Base-by-base conservation (phyloP, 2,888 invertebrate genomes). In the Hirtodrosophila duncani region DNA sequence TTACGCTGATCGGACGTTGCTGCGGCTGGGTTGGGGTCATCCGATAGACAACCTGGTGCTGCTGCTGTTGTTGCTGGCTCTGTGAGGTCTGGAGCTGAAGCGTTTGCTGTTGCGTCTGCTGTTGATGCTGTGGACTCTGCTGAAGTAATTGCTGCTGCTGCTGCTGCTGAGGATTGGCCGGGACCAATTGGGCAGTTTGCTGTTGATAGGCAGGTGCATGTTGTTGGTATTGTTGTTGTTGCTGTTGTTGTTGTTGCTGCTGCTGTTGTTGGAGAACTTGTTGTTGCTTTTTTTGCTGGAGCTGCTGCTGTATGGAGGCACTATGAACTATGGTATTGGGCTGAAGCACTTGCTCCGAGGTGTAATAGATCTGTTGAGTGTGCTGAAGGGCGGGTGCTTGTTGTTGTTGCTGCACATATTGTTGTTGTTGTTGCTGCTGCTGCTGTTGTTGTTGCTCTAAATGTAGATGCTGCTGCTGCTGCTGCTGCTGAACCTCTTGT, bases 311-410 rank as follows among this genome's bases (percentile, higher is more conserved):
- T 46, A 81, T 65, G 16, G 71, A 64, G 1, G 79, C 60, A 39
- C 82, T 84, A 16, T 84, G 85, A 1, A 83, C 81, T 27, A 83
- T 79, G 7, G 83, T 62, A 37, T 65, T 82, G 8, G 82, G 72
- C 38, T 84, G 85, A 6, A 84, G 50, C 4, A 83, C 77, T 29
- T 77, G 84, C 49, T 84, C 83, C 0, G 84, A 81, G 14, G 85
- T 84, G 34, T 84, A 84, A 14, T 84, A 84, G 1, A 84, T 82
- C 57, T 83, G 84, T 14, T 80, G 79, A 0, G 69, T 61, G 18
- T 83, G 84, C 26, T 80, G 68, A 27, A 81, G 58, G 66, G 74
- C 67, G 45, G 71, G 60, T 6, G 58, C 58, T 27, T 70, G 64
- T 11, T 63, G n/a, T n/a, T n/a, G 63, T 14, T 66, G 72, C 42